Evolutionary conservation across 2,888 invertebrate genomes (phyloP), one percentile per base, ranked within the genome.

Genomic region (Pristionchus maxplancki): DNA sequence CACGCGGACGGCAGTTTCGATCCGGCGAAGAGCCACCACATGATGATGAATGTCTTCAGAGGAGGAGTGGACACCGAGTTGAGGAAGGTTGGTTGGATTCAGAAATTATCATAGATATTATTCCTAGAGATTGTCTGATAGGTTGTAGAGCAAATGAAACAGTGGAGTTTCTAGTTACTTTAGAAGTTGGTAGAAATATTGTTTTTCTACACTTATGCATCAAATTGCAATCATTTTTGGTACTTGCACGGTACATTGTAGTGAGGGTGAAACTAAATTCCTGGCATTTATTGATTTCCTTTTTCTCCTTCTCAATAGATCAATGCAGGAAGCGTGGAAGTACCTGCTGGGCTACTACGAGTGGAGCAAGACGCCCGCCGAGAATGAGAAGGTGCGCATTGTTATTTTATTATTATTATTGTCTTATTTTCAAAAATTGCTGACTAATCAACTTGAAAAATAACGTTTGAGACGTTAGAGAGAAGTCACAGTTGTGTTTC

Each of bases 321-420:
- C 28, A 2, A 34, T 58, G 58, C 48, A 81, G 81, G 97, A 97
- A 93, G 97, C 98, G 0, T 99, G 99, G 99, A 98, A 98, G 95
- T 98, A 97, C 95, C 96, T 99, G 6, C 96, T 99, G 0, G 97
- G 97, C 92, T 98, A 97, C 95, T 97, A 97, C 94, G 96, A 97
- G 0, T 98, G 98, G 97, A 96, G 96, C 89, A 97, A 97, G 92
- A 97, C 97, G 0, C 96, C 96, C 86, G 95, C 96, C 20, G 96
- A 97, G 93, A 96, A 97, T 89, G 96, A 96, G 90, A 96, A 96
- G 90, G 92, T 92, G 20, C 9, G 74, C 67, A 53, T 84, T n/a
- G n/a, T 88, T 71, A 13, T 13, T 89, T 20, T 81, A 82, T 48
- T 28, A 20, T 82, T 50, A 4, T n/a, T 11, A 11, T 50, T 31